Evolutionary conservation across 2,888 invertebrate genomes (phyloP).

Genomic region (Chaetogeoica ovagalla): DNA sequence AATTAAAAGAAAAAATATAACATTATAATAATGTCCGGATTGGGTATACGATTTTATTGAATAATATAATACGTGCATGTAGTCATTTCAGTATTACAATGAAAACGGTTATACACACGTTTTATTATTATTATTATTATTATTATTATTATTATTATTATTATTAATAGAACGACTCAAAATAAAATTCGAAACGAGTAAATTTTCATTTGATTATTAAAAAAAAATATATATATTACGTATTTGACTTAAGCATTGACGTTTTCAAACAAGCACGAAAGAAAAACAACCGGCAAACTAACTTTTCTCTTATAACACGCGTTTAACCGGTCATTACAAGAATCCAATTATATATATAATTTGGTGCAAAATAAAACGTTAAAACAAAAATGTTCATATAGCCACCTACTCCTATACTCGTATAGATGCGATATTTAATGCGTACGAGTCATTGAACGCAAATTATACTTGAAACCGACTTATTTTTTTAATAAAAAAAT

Average conservation of each 20-base stretch:
- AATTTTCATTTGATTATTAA: slow-evolving; percentile 1
- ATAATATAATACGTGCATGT: too few species aligned
- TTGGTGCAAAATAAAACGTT: background rate
- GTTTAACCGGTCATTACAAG: background rate
- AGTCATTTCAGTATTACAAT: too few species aligned
- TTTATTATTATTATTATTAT: too few species aligned
- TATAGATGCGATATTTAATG: background rate
- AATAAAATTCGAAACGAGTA: background rate
- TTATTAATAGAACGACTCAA: too few species aligned
- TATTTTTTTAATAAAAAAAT: too few species aligned
- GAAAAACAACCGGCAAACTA: background rate
- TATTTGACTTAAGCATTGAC: background rate
- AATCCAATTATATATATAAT: background rate
- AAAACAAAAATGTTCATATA: slow-evolving; percentile 11
- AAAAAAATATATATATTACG: background rate
- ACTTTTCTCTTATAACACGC: background rate
- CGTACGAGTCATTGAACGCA: background rate
- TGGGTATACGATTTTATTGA: too few species aligned
- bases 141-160: too few species aligned
- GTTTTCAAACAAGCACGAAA: background rate
- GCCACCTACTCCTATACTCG: background rate
- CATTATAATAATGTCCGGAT: too few species aligned
- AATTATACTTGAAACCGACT: background rate
- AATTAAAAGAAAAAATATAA: too few species aligned
- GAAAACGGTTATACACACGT: too few species aligned